Base-by-base conservation (phyloP, 2,888 invertebrate genomes). In the Hirtodrosophila duncani region DNA sequence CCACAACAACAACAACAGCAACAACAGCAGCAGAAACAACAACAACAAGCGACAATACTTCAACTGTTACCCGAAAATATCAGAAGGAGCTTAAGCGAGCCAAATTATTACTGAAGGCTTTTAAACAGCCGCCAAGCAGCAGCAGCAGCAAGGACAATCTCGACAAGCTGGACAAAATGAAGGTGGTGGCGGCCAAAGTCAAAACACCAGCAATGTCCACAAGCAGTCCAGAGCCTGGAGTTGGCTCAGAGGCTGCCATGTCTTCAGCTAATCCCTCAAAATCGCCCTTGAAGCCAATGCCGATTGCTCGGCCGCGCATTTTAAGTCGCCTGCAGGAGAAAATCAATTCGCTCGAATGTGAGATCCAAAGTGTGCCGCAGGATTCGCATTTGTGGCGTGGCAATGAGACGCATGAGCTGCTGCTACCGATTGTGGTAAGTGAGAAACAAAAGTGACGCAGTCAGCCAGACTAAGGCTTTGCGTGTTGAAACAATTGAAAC, bases 331-430 rank as follows among this genome's bases (percentile, higher is more conserved):
- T 90, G 57, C 90, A 90, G 85, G 91, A 91, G 87, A 90, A 90
- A 83, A 88, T 91, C 74, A 90, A 89, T 82, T 89, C 90, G 34
- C 85, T 91, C 67, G 91, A 91, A 83, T 92, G 92, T 72, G 91
- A 92, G 84, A 88, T 92, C 69, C 90, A 91, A 63, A 89, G 89
- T 72, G 86, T 91, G 77, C 91, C 91, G 37, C 88, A 88, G 59
- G 91, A 91, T 78, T 91, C 91, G 33, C 89, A 90, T 59, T 87
- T 92, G 63, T 92, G 92, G 92, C 89, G 91, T 33, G 91, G 91
- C 74, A 92, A 92, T 81, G 91, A 92, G 83, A 92, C 92, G 9
- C 92, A 91, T 79, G 92, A 92, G 83, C 88, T 92, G 67, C 89
- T 90, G 72, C 87, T 92, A 44, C 91, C 92, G 14, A 88, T 90